These are phyloP conservation scores for Poecilia gillii DNA, from an alignment of 2,797 vertebrate genomes.

Conservation along the genomic window DNA sequence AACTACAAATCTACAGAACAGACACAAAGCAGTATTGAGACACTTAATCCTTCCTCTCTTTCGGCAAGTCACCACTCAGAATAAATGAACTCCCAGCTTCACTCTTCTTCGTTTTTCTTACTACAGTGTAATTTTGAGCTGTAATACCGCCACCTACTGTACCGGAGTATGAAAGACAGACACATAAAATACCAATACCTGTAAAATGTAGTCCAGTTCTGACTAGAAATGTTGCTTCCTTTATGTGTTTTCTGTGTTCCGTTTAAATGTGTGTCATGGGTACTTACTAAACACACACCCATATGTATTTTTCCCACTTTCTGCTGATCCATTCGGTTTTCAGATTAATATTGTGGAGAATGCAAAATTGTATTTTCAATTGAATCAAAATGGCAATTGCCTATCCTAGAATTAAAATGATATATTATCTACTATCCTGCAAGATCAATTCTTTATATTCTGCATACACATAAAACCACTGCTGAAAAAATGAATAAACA, in stretches of 20 bases:
- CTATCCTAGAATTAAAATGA: not conserved
- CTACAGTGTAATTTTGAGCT: not conserved
- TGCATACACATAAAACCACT: not conserved
- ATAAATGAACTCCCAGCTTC: not conserved
- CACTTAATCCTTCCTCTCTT: not conserved
- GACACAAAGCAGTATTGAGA: not conserved
- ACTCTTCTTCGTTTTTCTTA: not conserved
- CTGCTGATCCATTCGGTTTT: not conserved
- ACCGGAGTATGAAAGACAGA: not conserved
- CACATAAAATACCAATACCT: not conserved
- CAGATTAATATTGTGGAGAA: not conserved
- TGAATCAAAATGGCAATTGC: not conserved
- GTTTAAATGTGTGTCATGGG: not conserved
- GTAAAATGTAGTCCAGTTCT: not conserved
- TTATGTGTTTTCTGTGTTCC: not conserved
- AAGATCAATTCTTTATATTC: not conserved
- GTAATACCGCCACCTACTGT: not conserved
- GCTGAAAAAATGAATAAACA: not conserved
- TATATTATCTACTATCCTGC: not conserved
- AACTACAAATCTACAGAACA: not conserved
- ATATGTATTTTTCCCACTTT: not conserved
- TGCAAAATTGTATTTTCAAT: not conserved
- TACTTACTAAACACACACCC: not conserved
- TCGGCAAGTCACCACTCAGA: not conserved
- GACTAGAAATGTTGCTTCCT: not conserved